Conservation (phyloP, 2,888 invertebrate species). For the Mythimna loreyi region DNA sequence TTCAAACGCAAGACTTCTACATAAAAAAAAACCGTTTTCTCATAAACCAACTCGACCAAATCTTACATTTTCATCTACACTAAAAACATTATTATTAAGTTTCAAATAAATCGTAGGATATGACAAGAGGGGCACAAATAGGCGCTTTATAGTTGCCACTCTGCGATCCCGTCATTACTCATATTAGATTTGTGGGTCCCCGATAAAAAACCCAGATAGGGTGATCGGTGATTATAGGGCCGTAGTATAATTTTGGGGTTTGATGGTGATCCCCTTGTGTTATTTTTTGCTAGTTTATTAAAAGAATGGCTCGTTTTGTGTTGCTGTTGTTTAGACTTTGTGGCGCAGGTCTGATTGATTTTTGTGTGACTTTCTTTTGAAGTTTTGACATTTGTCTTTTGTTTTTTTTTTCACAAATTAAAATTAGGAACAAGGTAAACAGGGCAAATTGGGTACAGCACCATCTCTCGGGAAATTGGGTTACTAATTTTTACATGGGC, state of each 20-base stretch:
- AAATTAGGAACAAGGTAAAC: too few relatives aligned
- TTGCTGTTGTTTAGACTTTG: conserved; percentile 54
- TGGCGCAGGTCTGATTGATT: conserved; percentile 55
- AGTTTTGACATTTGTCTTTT: too few relatives aligned
- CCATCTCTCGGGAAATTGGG: too few relatives aligned
- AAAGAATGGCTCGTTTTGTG: conserved; percentile 69
- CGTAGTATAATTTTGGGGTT: conserved; percentile 81
- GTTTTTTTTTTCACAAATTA: too few relatives aligned
- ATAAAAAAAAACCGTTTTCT: conserved; percentile 1
- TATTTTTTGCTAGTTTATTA: conserved; percentile 71
- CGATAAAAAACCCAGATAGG: conserved; percentile 82
- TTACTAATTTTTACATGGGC: too few relatives aligned
- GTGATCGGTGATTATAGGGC: conserved; percentile 84
- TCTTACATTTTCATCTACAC: conserved; percentile 31
- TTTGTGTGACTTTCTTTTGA: conserved; percentile 23
- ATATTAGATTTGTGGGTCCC: conserved; percentile 84
- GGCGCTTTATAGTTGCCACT: conserved; percentile 75
- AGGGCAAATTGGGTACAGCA: too few relatives aligned
- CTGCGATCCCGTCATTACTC: conserved; percentile 83
- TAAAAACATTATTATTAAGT: conserved; percentile 65
- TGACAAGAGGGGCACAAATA: conserved; percentile 77
- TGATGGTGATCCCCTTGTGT: conserved; percentile 73
- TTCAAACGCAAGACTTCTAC: too few relatives aligned
- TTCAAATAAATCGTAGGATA: conserved; percentile 70
- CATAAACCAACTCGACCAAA: conserved; percentile 25